Conservation (phyloP, 2,113 vertebrate genomes). For the Thamnophis sirtalis region DNA sequence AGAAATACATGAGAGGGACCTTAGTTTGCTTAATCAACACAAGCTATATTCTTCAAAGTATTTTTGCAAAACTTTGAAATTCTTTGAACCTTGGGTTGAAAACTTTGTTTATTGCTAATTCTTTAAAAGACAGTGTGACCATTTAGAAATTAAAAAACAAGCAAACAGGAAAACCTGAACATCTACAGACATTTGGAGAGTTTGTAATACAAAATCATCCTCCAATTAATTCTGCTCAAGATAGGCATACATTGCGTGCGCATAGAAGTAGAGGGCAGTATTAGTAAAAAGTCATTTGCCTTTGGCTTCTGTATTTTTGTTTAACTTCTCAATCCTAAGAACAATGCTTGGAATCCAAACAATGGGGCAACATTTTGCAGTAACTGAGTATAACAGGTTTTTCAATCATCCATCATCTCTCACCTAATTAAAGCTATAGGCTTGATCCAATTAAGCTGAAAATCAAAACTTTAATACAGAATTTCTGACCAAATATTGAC, state of each 20-base stretch:
- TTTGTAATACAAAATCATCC: conserved; percentile 23
- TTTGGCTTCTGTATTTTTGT: background rate
- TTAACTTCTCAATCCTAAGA: background rate
- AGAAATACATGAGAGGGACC: background rate
- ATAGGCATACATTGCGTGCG: background rate
- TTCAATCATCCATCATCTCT: background rate
- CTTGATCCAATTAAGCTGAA: conserved; percentile 65
- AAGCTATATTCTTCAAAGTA: background rate
- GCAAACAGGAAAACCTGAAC: conserved; percentile 56
- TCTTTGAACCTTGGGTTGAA: background rate
- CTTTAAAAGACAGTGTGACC: background rate
- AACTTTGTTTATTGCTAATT: conserved; percentile 48
- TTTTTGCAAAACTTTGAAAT: background rate
- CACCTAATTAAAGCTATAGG: conserved; percentile 61
- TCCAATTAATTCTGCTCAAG: background rate
- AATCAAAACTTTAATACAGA: conserved; percentile 74
- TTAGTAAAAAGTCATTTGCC: background rate
- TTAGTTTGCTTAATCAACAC: background rate
- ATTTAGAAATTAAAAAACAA: conserved; percentile 21
- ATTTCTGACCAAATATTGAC: conserved; percentile 70
- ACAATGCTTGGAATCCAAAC: conserved; percentile 16
- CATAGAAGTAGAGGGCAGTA: background rate
- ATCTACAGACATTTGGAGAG: conserved; percentile 73
- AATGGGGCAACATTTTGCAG: background rate
- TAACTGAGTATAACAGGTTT: background rate